These are phyloP conservation scores for Aphelinus certus DNA, from an alignment of 1,140 invertebrate species.

Conservation along the genomic window DNA sequence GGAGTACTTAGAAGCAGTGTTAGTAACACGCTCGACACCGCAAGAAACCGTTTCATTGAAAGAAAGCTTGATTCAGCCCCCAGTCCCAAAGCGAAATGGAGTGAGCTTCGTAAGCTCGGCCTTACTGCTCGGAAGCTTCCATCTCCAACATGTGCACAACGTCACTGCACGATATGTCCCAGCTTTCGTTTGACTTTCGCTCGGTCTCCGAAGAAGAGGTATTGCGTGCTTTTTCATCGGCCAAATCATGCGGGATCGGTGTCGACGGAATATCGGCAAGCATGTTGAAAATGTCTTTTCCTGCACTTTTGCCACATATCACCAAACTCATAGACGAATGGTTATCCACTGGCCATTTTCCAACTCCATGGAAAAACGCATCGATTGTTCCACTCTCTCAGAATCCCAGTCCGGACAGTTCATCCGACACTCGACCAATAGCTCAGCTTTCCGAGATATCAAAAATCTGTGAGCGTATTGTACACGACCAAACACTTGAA, in stretches of 20 bases:
- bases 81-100: background rate
- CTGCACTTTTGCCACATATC: background rate
- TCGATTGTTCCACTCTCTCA: background rate
- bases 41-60: background rate
- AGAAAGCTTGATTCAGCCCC: background rate
- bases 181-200: background rate
- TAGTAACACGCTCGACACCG: background rate
- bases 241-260: background rate
- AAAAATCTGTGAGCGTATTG: constrained; percentile 22
- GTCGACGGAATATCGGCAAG: background rate
- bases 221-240: background rate
- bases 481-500: background rate
- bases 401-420: background rate
- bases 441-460: constrained; percentile 14
- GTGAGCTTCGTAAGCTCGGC: background rate
- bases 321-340: background rate
- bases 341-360: background rate
- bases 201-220: background rate
- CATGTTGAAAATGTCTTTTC: background rate
- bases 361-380: constrained; percentile 5
- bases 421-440: constrained; percentile 24
- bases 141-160: too few relatives aligned
- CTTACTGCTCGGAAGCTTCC: background rate
- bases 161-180: background rate
- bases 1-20: too few relatives aligned